Conservation (phyloP, 2,888 invertebrate species). For the Dynastes maya region DNA sequence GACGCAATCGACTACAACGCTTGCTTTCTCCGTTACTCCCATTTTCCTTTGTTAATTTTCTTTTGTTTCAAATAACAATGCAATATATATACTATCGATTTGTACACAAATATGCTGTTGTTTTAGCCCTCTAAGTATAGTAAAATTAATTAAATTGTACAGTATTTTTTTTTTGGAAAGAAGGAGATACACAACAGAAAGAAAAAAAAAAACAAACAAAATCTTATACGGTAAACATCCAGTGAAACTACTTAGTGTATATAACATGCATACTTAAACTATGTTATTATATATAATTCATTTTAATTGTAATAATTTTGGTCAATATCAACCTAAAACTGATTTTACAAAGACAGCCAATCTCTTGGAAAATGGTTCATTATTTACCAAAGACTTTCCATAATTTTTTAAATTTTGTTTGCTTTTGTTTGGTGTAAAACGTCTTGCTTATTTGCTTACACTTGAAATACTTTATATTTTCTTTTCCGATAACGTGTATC, state of each 20-base stretch:
- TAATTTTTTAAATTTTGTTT: neutral
- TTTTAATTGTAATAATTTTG: conserved; percentile 51
- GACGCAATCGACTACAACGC: conserved; percentile 9
- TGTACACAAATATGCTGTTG: conserved; percentile 51
- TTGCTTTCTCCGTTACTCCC: neutral
- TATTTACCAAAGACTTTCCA: conserved; percentile 25
- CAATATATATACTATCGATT: conserved; percentile 49
- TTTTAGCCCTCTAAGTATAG: conserved; percentile 46
- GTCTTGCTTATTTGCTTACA: neutral
- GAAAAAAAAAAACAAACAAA: conserved; percentile 49
- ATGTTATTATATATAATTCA: conserved; percentile 53
- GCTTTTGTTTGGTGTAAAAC: neutral
- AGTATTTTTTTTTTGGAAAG: conserved; percentile 38
- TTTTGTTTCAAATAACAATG: conserved; percentile 48
- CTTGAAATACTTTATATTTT: neutral
- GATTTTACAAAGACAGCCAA: conserved; percentile 50
- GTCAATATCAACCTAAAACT: conserved; percentile 53
- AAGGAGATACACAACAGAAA: conserved; percentile 48
- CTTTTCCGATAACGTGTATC: conserved; percentile 13
- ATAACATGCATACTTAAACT: conserved; percentile 53
- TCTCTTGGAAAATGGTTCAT: conserved; percentile 47
- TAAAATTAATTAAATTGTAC: conserved; percentile 48
- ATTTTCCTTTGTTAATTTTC: conserved; percentile 30
- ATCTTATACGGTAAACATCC: conserved; percentile 50
- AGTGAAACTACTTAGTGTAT: conserved; percentile 50